phyloP scores from a whole-genome alignment of 1,140 invertebrate genomes.

The Anastatus disparis region DNA sequence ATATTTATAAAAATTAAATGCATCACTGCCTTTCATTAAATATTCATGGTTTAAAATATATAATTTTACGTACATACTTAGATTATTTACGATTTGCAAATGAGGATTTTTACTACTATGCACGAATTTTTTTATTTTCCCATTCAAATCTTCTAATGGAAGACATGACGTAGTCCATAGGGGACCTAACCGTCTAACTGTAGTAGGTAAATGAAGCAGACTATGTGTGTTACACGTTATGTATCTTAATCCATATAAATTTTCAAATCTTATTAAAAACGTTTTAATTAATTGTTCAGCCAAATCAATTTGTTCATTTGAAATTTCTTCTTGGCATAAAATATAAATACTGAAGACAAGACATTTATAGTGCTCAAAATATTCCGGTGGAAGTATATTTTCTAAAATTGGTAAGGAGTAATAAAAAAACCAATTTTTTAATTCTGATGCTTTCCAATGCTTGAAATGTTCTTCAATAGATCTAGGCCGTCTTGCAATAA shows the following conservation, averaged over 20 bases:
- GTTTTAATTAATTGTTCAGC: conserved; percentile 30
- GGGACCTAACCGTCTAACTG: conserved; percentile 38
- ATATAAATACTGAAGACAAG: conserved; percentile 22
- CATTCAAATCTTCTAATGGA: conserved; percentile 9
- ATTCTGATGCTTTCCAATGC: conserved; percentile 41
- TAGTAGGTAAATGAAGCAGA: conserved; percentile 37
- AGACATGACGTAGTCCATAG: conserved; percentile 32
- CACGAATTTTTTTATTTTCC: too few relatives aligned
- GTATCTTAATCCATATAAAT: too few relatives aligned
- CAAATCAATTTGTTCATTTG: conserved; percentile 30
- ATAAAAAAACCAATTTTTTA: conserved; percentile 26
- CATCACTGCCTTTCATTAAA: too few relatives aligned
- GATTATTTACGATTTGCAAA: not conserved
- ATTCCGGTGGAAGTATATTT: conserved; percentile 29
- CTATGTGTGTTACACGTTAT: conserved; percentile 42
- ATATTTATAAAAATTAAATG: conserved; percentile 2
- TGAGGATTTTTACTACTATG: conserved; percentile 1
- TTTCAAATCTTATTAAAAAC: conserved; percentile 37
- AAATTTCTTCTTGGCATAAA: conserved; percentile 37
- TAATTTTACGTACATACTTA: too few relatives aligned
- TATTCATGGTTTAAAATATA: not conserved
- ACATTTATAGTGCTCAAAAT: conserved; percentile 40
- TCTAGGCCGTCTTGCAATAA: too few relatives aligned
- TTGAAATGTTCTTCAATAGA: too few relatives aligned
- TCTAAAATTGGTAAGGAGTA: conserved; percentile 33